These are phyloP conservation scores for Cremastinae sp. DNA, from an alignment of 2,888 invertebrate species.

Conservation along the genomic window DNA sequence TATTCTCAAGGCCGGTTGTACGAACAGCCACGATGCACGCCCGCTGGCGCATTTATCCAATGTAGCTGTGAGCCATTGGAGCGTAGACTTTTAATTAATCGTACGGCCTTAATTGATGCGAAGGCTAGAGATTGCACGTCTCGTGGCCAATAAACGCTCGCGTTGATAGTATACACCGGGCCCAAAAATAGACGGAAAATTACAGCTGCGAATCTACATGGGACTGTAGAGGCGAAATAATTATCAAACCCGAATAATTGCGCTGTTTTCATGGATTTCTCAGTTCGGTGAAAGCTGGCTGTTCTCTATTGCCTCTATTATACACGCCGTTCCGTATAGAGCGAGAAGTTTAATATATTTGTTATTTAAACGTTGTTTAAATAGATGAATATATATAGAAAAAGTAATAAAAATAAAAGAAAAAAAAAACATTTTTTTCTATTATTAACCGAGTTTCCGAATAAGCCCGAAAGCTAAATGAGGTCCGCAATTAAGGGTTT, in stretches of 20 bases:
- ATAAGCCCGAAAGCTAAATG: conserved; percentile 21
- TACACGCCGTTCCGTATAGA: no score
- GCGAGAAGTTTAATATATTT: neutral
- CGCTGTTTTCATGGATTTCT: neutral
- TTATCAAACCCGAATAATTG: conserved; percentile 28
- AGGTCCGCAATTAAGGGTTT: conserved; percentile 34
- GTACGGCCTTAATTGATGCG: conserved; percentile 59
- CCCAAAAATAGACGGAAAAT: conserved; percentile 34
- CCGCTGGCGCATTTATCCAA: conserved; percentile 45
- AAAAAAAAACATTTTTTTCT: no score
- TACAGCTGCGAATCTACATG: conserved; percentile 12
- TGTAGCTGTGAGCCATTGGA: conserved; percentile 30
- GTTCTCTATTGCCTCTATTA: neutral
- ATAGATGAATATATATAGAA: no score
- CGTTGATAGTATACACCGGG: conserved; percentile 7
- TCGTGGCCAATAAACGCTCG: conserved; percentile 20
- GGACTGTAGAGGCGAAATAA: conserved; percentile 11
- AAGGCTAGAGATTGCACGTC: conserved; percentile 43
- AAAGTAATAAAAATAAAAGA: no score
- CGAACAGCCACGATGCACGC: conserved; percentile 1
- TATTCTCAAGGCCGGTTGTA: conserved; percentile 35
- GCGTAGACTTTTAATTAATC: conserved; percentile 54
- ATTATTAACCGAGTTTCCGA: no score
- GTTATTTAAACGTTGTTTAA: no score
- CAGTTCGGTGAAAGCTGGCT: neutral